Evolutionary conservation across 1,140 invertebrate species (phyloP), one percentile per base, ranked within the genome.

Genomic region (Nasonia longicornis): DNA sequence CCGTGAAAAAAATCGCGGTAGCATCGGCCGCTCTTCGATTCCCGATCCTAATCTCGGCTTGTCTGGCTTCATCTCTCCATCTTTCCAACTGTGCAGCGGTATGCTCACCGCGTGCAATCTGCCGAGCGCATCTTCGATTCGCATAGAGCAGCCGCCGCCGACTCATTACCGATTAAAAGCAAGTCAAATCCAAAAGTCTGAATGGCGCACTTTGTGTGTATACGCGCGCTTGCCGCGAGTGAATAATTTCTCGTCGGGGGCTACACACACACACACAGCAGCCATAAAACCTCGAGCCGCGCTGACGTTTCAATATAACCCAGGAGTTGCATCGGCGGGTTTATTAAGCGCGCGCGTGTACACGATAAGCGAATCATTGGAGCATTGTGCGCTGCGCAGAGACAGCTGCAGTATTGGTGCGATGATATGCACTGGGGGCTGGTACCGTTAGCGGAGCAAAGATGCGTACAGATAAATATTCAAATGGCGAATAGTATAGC

Each of bases 401-500:
- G 35, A 42, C n/a, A 79, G 63, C 8, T 29, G 73, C n/a, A 35
- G 48, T 35, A 35, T 35, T 35, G 31, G 31, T 35, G 31, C 58
- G 63, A 64, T 52, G 48, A 52, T 52, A 52, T 52, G 48, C 48
- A 20, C 48, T 20, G 12, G 71, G 79, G 69, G 73, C 45, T 38
- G 52, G 79, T 84, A 77, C 83, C 77, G 82, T 84, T 84, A 84
- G 80, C 42, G 52, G 80, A 77, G n/a, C 81, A 83, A 80, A 84
- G 79, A 84, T 82, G 86, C 82, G 80, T 82, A 20, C 3, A 84
- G 81, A 85, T 85, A 87, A 86, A 86, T 85, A 86, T 86, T 84
- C 70, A 84, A 86, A 85, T 83, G 77, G 70, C 77, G 7, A 42
- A 42, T 42, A 42, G 38, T 42, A 42, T 42, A 42, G 38, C 26